Base-by-base conservation (phyloP, 1,140 invertebrate species). In the Archivesica marissinica region DNA sequence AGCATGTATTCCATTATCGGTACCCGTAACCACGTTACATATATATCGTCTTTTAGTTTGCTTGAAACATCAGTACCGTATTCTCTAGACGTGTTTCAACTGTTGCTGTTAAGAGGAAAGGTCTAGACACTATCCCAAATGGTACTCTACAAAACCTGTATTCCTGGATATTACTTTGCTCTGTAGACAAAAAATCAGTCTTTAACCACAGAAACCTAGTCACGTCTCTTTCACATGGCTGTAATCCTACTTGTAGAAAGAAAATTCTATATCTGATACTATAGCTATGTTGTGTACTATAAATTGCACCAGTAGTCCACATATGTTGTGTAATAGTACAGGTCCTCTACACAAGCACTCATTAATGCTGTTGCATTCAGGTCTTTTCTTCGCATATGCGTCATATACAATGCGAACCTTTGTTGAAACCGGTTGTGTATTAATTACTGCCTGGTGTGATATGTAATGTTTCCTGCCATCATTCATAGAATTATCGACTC, bases 141-240 rank as follows among this genome's bases (percentile, higher is more conserved):
- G 66, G 66, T 17, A 70, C 66, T 7, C 66, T 7, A 38, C 66
- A 70, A 39, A 70, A 30, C 15, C 66, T 7, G 35, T 70, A 70
- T 70, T 70, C 66, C 35, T 28, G 11, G 66, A 70, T 70, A 35
- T 70, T 70, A n/a, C 13, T 23, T n/a, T n/a, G n/a, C 15, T 23
- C 39, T 28, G 30, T 9, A 25, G 9, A 61, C 23, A 9, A 15
- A 13, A 13, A 17, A 25, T 15, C 54, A 61, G 30, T 86, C 35
- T 74, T 86, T 11, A 85, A 38, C 74, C 82, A 77, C 3, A 85
- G 11, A 33, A 85, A 85, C 39, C 82, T 39, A 0, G 82, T 85
- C 1, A 41, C 82, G 68, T 85, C 82, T 23, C 82, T 25, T n/a
- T 78, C 74, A 54, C 33, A 66, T 25, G 35, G 52, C 44, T 54